phyloP scores from a whole-genome alignment of 2,888 invertebrate species.

The Tiliacea citrago region DNA sequence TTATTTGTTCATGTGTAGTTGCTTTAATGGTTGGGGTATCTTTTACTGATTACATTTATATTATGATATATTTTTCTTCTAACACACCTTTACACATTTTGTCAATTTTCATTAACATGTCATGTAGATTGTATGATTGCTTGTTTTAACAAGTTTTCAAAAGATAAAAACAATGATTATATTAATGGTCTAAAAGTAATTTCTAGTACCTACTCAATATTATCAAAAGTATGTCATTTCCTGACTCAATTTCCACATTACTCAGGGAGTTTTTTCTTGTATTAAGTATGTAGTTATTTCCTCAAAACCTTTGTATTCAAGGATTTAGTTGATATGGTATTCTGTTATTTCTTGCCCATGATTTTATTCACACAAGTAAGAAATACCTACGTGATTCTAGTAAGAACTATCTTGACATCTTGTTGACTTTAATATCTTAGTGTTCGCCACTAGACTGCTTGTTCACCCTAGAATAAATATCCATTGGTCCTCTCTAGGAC shows the following conservation, averaged over 20 bases:
- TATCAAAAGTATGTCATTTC: constrained; percentile 43
- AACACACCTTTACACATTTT: not conserved
- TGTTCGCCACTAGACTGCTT: not conserved
- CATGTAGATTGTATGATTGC: constrained; percentile 55
- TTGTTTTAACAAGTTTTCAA: constrained; percentile 13
- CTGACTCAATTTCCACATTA: constrained; percentile 36
- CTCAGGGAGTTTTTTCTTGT: constrained; percentile 19
- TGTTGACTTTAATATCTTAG: not conserved
- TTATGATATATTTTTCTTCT: not conserved
- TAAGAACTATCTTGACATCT: not conserved
- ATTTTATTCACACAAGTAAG: not conserved
- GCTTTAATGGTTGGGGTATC: not conserved
- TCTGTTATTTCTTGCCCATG: not conserved
- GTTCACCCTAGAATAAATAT: not conserved
- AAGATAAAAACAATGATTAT: constrained; percentile 45
- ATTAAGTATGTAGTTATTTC: not conserved
- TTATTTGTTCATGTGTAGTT: not conserved
- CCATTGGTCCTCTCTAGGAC: not conserved
- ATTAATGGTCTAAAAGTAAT: constrained; percentile 45
- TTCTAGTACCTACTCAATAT: constrained; percentile 24
- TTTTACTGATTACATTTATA: not conserved
- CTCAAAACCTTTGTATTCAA: not conserved
- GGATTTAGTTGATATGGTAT: no score
- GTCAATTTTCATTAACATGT: constrained; percentile 25
- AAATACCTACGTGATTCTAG: not conserved